Evolutionary conservation across 2,888 invertebrate species (phyloP).

Genomic region (Plagodis pulveraria): DNA sequence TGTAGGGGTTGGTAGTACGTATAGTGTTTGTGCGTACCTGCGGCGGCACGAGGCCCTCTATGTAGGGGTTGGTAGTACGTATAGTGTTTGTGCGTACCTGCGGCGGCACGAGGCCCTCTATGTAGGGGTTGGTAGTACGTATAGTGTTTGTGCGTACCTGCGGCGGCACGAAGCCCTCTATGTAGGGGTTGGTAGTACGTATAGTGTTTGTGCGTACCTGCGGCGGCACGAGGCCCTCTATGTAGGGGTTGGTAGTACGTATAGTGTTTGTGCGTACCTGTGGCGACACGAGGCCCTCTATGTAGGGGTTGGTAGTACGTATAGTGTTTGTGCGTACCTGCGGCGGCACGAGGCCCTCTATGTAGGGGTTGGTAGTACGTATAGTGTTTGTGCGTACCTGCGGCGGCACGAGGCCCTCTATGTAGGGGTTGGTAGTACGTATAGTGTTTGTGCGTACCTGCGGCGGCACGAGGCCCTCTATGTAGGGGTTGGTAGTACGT

Average conservation of each 20-base stretch:
- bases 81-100: constrained; percentile 2
- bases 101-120: constrained; percentile 26
- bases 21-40: constrained; percentile 2
- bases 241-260: neutral
- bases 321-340: constrained; percentile 2
- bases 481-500: neutral
- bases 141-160: constrained; percentile 2
- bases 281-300: constrained; percentile 26
- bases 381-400: constrained; percentile 2
- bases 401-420: constrained; percentile 26
- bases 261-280: constrained; percentile 2
- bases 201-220: constrained; percentile 2
- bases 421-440: neutral
- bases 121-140: neutral
- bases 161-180: constrained; percentile 26
- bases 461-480: constrained; percentile 26
- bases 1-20: neutral
- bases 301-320: neutral
- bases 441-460: constrained; percentile 2
- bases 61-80: neutral
- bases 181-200: neutral
- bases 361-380: neutral
- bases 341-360: constrained; percentile 26
- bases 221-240: constrained; percentile 26
- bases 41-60: constrained; percentile 26